phyloP scores from a whole-genome alignment of 2,113 vertebrate genomes.

The Limnothrissa miodon region DNA sequence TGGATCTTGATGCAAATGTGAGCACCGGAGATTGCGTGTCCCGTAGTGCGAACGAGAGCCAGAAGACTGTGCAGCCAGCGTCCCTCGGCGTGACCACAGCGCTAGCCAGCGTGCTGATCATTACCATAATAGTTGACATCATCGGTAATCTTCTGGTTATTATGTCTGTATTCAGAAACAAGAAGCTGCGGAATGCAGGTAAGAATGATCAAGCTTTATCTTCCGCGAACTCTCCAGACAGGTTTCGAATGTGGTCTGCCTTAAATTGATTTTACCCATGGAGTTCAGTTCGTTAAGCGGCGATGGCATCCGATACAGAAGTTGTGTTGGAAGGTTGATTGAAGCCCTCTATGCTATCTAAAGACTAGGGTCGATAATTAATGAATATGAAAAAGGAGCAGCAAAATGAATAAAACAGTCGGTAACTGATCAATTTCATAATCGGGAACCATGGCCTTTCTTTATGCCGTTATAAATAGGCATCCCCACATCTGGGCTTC shows the following conservation, averaged over 20 bases:
- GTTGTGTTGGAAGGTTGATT: not conserved
- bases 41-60: conserved; percentile 46
- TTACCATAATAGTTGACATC: conserved; percentile 77
- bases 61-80: conserved; percentile 36
- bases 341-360: not conserved
- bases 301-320: not conserved
- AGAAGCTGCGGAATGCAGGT: conserved; percentile 79
- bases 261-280: not conserved
- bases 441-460: not conserved
- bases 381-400: not conserved
- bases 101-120: conserved; percentile 77
- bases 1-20: conserved; percentile 64
- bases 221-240: not conserved
- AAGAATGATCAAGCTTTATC: conserved; percentile 31
- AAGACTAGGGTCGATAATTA: not conserved
- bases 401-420: not conserved
- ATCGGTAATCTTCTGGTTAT: conserved; percentile 76
- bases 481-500: not conserved
- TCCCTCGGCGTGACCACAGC: conserved; percentile 64
- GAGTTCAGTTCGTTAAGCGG: not conserved
- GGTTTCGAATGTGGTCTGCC: not conserved
- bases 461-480: not conserved
- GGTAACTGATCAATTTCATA: not conserved
- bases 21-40: conserved; percentile 61
- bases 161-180: conserved; percentile 76